Evolutionary conservation across 2,797 vertebrate genomes (phyloP), one percentile per base, ranked within the genome.

Genomic region (Pseudochirops corinnae): DNA sequence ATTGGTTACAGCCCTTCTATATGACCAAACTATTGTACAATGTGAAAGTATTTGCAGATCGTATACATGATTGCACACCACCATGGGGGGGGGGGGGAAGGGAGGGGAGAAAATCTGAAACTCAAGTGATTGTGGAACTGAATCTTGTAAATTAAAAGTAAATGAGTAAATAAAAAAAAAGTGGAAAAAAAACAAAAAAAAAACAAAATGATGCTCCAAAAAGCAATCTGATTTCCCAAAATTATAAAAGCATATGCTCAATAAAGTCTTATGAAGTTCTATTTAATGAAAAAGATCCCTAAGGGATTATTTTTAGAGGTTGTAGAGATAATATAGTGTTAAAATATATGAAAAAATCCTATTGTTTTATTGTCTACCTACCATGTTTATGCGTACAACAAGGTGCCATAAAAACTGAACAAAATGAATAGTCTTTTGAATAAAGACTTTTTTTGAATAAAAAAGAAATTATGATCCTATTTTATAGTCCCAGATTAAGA

Each of bases 171-270:
- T n/a, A n/a, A n/a, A n/a, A n/a, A n/a, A n/a, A n/a, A n/a, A n/a
- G n/a, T n/a, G n/a, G n/a, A n/a, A n/a, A n/a, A n/a, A n/a, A n/a
- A n/a, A n/a, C n/a, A n/a, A n/a, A n/a, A n/a, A n/a, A n/a, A n/a
- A n/a, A n/a, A n/a, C 58, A 94, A 94, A 96, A 97, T 92, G 91
- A 53, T 91, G 10, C 39, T 50, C 74, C 39, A 46, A 94, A 96
- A 97, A 92, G 92, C 24, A 94, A 95, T 1, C 91, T 94, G 52
- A 28, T 11, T 93, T 95, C 90, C 94, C 93, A 74, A 92, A 90
- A 93, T 39, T n/a, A 55, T 55, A 56, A 39, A 58, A 39, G 82
- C 21, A 56, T 10, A 46, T 39, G 52, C n/a, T 87, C 82, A 60
- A 11, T 4, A n/a, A 87, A 31, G 5, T 91, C 31, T 29, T 55